Base-by-base conservation (phyloP, 2,888 invertebrate genomes). In the Agrotis clavis region DNA sequence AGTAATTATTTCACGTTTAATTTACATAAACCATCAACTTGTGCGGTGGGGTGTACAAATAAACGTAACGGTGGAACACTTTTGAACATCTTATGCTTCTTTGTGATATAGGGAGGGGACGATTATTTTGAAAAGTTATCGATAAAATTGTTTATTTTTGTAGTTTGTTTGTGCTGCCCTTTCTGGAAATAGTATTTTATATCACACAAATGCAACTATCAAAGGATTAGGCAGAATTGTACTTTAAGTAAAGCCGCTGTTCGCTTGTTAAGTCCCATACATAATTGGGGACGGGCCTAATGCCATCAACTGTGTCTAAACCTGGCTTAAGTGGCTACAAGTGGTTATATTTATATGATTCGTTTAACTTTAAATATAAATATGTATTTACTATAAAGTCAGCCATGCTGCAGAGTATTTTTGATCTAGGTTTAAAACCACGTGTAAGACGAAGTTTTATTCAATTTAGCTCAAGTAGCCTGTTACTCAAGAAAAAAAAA, bases 1-100 rank as follows among this genome's bases (percentile, higher is more conserved):
- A 41, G 11, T 54, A 71, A 73, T 76, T 70, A 81, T 83, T 79
- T 79, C 57, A 41, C 70, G 63, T 77, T 80, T 77, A 77, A 80
- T 85, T 82, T 71, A 69, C 85, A 80, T 85, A 84, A 79, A 60
- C 70, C 68, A 79, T 82, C 76, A 75, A 74, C 83, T 76, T 84
- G 79, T 71, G 83, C 72, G 68, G 76, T 64, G 69, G 78, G 79
- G 71, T 84, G 82, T 82, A 87, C 81, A 79, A 86, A 89, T 78
- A 83, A 70, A 86, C 65, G 81, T 94, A 94, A 94, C 94, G 94
- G 94, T 92, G 88, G 87, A 90, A 84, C 83, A 89, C 89, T 92
- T 93, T 86, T 86, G 88, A 92, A 90, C 90, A 88, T 89, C 91
- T 91, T 91, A 88, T 84, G 25, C 86, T 87, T 86, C 85, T 89